Conservation (phyloP, 2,113 vertebrate genomes). For the Peromyscus leucopus region DNA sequence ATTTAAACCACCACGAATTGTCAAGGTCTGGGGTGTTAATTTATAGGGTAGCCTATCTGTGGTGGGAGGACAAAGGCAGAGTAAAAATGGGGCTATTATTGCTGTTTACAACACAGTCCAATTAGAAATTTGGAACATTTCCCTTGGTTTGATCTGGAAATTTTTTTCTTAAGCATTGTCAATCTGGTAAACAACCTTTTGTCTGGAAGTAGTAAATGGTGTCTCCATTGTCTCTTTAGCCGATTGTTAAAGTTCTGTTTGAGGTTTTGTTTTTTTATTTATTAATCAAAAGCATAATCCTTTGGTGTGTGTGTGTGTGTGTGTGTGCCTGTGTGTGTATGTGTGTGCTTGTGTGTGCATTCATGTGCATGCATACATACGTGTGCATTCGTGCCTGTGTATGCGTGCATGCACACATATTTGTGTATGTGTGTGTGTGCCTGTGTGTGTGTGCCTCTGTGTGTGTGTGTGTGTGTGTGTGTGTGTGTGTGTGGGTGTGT, state of each 20-base stretch:
- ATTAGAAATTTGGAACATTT: slow-evolving; percentile 1
- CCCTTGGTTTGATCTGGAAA: slow-evolving; percentile 20
- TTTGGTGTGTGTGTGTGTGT: background rate
- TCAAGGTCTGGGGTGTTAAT: background rate
- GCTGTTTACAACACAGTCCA: background rate
- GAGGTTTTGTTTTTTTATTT: background rate
- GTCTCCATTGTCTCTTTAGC: background rate
- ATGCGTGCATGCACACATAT: background rate
- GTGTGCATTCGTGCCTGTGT: background rate
- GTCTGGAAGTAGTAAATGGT: background rate
- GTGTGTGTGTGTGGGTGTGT: background rate
- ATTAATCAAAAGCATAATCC: slow-evolving; percentile 24
- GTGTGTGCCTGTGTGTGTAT: background rate
- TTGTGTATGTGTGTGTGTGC: background rate
- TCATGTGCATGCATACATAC: background rate
- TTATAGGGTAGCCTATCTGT: background rate
- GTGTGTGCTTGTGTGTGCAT: background rate
- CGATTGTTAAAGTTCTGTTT: background rate
- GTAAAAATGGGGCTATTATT: background rate
- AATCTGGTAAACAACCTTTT: background rate
- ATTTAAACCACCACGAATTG: background rate
- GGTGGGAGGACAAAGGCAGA: background rate
- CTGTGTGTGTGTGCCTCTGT: background rate
- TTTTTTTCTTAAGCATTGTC: background rate
- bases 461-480: background rate